phyloP scores from a whole-genome alignment of 2,113 vertebrate genomes.

The Apteryx owenii region DNA sequence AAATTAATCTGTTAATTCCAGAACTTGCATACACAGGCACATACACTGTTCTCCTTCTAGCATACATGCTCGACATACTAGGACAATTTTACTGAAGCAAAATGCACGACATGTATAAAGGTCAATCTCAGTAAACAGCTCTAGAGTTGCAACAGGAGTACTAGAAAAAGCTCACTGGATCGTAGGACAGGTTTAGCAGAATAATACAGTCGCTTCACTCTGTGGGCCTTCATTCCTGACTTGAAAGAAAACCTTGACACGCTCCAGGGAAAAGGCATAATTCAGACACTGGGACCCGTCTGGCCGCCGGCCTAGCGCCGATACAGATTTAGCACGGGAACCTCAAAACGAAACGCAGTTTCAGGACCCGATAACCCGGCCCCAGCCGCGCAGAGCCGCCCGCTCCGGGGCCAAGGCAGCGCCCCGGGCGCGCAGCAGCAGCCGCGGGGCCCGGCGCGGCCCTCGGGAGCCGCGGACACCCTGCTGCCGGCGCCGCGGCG shows the following conservation, averaged over 20 bases:
- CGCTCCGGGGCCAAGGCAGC: too few relatives aligned
- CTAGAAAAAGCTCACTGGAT: not conserved
- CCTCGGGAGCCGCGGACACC: too few relatives aligned
- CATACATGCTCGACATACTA: accelerated
- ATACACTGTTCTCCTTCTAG: accelerated
- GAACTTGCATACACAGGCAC: accelerated
- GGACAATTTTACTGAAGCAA: not conserved
- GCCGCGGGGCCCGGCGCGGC: too few relatives aligned
- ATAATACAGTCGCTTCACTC: not conserved
- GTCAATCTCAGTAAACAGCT: not conserved
- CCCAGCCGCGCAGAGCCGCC: not conserved
- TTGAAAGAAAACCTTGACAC: not conserved
- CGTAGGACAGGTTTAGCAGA: not conserved
- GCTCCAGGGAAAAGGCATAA: not conserved
- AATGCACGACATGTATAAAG: not conserved
- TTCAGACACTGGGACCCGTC: not conserved
- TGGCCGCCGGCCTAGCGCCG: not conserved
- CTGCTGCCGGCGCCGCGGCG: too few relatives aligned
- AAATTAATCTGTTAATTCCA: not conserved
- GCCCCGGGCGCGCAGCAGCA: too few relatives aligned
- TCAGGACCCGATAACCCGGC: not conserved
- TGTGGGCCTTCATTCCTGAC: not conserved
- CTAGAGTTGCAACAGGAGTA: accelerated
- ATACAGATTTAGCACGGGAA: not conserved
- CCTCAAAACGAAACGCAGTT: not conserved